Evolutionary conservation across 1,140 invertebrate species (phyloP).

Genomic region (Brachionus asplanchnoidis): DNA sequence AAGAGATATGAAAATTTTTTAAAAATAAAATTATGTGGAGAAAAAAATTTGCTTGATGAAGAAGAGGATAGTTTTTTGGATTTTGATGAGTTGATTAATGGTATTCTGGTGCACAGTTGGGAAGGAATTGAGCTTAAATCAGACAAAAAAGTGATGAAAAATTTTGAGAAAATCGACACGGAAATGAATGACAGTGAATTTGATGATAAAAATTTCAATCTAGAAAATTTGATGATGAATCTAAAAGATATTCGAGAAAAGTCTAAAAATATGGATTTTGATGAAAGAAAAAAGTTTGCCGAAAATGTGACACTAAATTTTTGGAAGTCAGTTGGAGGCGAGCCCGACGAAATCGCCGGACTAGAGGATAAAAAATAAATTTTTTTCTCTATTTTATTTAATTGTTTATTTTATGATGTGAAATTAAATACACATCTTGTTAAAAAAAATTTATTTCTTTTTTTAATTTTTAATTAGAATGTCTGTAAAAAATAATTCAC

Average conservation of each 20-base stretch:
- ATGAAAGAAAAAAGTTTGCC: conserved; percentile 37
- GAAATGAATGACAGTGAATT: background rate
- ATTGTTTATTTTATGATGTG: background rate
- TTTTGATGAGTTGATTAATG: conserved; percentile 23
- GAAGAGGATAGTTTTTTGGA: background rate
- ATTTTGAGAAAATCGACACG: background rate
- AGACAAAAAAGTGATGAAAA: conserved; percentile 23
- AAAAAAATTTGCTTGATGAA: background rate
- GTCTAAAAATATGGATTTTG: background rate
- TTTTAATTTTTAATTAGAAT: background rate
- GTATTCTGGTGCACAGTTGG: conserved; percentile 24
- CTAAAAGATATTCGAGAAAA: conserved; percentile 25
- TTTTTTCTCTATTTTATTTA: background rate
- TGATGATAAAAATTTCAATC: background rate
- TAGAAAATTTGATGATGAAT: conserved; percentile 22
- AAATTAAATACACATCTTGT: conserved; percentile 3
- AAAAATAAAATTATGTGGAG: background rate
- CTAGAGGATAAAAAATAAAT: background rate
- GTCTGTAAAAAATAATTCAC: background rate
- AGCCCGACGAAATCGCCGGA: background rate
- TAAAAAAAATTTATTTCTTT: background rate
- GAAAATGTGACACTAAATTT: conserved; percentile 20
- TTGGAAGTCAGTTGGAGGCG: conserved; percentile 36
- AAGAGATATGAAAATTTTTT: background rate
- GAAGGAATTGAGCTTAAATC: conserved; percentile 10